phyloP scores from a whole-genome alignment of 1,140 invertebrate genomes.

The Drosophila sturtevanti region DNA sequence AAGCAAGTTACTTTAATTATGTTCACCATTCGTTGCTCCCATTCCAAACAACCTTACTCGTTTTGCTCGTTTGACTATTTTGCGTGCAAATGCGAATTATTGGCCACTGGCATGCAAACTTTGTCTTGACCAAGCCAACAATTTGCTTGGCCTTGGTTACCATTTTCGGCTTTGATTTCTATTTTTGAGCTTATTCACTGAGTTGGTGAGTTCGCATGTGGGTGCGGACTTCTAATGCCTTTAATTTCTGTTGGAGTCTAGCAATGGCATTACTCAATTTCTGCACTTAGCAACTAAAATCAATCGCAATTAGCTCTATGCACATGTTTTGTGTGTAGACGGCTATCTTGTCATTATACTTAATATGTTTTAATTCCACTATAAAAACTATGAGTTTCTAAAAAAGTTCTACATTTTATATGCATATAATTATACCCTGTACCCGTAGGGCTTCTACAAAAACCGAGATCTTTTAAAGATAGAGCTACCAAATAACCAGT shows the following conservation, averaged over 20 bases:
- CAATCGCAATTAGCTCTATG: too few relatives aligned
- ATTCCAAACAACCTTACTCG: background rate
- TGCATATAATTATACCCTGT: too few relatives aligned
- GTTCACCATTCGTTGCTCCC: slow-evolving; percentile 39
- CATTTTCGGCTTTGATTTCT: slow-evolving; percentile 20
- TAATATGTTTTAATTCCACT: too few relatives aligned
- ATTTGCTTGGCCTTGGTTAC: slow-evolving; percentile 57
- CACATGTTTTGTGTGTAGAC: too few relatives aligned
- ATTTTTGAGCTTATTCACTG: background rate
- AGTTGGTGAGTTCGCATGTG: slow-evolving; percentile 2
- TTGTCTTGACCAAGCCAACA: slow-evolving; percentile 49
- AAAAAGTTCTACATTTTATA: too few relatives aligned
- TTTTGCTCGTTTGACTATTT: slow-evolving; percentile 41
- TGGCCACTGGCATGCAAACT: slow-evolving; percentile 73
- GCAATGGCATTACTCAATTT: slow-evolving; percentile 45
- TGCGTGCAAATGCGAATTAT: slow-evolving; percentile 70
- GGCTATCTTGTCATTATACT: too few relatives aligned
- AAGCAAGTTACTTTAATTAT: slow-evolving; percentile 56
- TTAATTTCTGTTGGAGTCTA: slow-evolving; percentile 23
- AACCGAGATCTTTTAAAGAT: too few relatives aligned
- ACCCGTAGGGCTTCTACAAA: too few relatives aligned
- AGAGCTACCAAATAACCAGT: too few relatives aligned
- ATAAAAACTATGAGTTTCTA: too few relatives aligned
- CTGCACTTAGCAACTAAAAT: slow-evolving; percentile 55
- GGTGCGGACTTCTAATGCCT: slow-evolving; percentile 15